phyloP scores from a whole-genome alignment of 2,113 vertebrate genomes.

The Todiramphus saurophagus region DNA sequence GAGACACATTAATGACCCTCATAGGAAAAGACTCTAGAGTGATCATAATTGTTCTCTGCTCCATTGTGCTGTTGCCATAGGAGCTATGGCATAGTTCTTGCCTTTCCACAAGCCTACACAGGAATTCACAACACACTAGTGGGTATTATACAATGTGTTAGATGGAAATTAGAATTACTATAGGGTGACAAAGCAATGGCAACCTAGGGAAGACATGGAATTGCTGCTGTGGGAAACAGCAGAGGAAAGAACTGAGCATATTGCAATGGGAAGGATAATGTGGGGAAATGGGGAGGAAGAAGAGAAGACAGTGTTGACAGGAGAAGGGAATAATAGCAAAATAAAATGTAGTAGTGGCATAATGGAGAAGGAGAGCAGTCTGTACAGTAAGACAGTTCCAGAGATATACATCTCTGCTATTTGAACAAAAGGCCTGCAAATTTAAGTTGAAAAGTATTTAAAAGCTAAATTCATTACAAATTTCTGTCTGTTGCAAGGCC shows the following conservation, averaged over 20 bases:
- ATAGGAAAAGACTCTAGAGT: neutral
- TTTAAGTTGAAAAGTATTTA: neutral
- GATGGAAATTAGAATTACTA: neutral
- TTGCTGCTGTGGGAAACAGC: neutral
- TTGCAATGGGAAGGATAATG: accelerated
- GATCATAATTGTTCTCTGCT: neutral
- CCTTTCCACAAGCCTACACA: neutral
- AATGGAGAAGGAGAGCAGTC: neutral
- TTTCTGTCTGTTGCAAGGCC: neutral
- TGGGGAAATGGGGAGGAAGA: neutral
- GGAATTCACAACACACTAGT: neutral
- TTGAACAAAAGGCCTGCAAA: neutral
- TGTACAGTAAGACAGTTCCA: neutral
- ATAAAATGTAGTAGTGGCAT: neutral
- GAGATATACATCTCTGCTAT: neutral
- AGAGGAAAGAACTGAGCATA: neutral
- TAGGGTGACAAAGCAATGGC: neutral
- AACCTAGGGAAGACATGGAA: neutral
- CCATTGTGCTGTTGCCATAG: neutral
- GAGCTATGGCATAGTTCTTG: neutral
- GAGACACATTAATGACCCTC: neutral
- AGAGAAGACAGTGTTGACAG: neutral
- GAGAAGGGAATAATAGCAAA: neutral
- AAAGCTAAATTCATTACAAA: neutral
- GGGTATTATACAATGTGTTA: neutral